phyloP scores from a whole-genome alignment of 1,140 invertebrate species.

The Vanessa atalanta region DNA sequence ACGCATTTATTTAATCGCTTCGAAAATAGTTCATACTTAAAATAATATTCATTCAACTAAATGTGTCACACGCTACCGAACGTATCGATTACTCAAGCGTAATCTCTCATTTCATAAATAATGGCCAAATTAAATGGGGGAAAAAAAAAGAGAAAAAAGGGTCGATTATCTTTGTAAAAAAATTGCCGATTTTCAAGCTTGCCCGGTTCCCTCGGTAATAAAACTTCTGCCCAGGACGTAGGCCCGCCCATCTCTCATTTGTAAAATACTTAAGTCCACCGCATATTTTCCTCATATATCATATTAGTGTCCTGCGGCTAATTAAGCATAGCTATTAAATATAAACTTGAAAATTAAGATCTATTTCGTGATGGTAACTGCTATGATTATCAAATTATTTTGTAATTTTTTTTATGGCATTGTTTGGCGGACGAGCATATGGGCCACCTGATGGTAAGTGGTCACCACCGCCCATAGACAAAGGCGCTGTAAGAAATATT shows the following conservation, averaged over 20 bases:
- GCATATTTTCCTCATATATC: slow-evolving; percentile 26
- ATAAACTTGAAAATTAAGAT: not conserved
- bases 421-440: too few species aligned
- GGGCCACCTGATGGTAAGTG: too few species aligned
- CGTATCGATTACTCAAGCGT: slow-evolving; percentile 25
- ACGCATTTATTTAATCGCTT: too few species aligned
- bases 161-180: slow-evolving; percentile 44
- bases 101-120: slow-evolving; percentile 45
- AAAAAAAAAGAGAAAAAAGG: slow-evolving; percentile 20
- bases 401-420: too few species aligned
- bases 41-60: too few species aligned
- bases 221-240: slow-evolving; percentile 46
- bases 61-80: not conserved
- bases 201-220: slow-evolving; percentile 41
- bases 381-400: not conserved
- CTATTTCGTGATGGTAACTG: not conserved
- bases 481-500: too few species aligned
- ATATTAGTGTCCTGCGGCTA: slow-evolving; percentile 13
- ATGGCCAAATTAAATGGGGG: slow-evolving; percentile 40
- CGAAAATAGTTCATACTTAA: too few species aligned
- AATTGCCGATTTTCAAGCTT: slow-evolving; percentile 30
- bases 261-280: slow-evolving; percentile 34
- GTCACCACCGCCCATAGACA: too few species aligned
- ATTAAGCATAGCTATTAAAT: not conserved
- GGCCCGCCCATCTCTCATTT: slow-evolving; percentile 49